Base-by-base conservation (phyloP, 1,140 invertebrate species). In the Zaprionus tsacasi region DNA sequence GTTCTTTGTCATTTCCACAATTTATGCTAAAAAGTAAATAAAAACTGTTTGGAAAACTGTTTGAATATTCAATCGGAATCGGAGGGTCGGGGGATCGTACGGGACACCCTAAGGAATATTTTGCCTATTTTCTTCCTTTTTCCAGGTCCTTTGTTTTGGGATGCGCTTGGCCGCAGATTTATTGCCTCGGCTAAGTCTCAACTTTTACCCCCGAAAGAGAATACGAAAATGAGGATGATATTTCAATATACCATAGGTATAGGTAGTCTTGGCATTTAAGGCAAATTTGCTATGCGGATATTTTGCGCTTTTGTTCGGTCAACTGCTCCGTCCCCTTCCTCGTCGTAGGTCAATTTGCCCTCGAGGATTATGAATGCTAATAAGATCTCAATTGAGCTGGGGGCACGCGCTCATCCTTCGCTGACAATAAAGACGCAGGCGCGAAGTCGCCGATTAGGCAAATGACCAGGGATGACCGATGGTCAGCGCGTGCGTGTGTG, bases 11-110 rank as follows among this genome's bases (percentile, higher is more conserved):
- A 43, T 69, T 54, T 67, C 48, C 33, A 69, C 72, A 66, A 81
- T 88, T 88, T 88, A 88, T 89, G 83, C 70, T 89, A 76, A 88
- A 88, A 89, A 67, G 78, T 78, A 88, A 89, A 89, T 69, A 89
- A 69, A 80, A 88, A 76, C 27, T 60, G 61, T 83, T 88, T 81
- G 83, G 83, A 69, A 78, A 88, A 76, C 33, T 60, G 65, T 83
- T 88, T 83, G 85, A 88, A 88, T 88, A 82, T 82, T 87, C 72
- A 72, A 69, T 56, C 40, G 15, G 27, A 72, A 69, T 56, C 40
- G 15, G 27, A 57, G 70, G 48, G 72, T 45, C 76, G 43, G 71
- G 60, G 66, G 58, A 43, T 54, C 66, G 76, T 59, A 61, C 11
- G 13, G 36, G 64, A 57, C 63, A 72, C 83, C 79, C 83, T 58